Conservation (phyloP, 2,797 vertebrate species). For the Lutjanus campechanus region DNA sequence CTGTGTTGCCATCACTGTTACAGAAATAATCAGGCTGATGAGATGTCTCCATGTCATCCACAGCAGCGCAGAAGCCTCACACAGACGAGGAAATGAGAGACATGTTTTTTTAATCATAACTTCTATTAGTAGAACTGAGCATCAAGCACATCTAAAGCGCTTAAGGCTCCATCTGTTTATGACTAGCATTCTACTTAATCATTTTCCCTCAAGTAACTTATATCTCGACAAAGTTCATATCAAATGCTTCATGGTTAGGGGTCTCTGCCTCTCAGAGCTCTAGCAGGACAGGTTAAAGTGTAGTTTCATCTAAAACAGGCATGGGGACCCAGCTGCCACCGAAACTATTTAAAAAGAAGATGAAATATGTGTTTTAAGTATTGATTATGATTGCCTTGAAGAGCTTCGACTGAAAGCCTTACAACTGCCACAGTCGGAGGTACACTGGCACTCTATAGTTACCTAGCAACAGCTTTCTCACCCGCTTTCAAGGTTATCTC, state of each 20-base stretch:
- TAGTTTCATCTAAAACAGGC: constrained; percentile 2
- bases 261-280: neutral
- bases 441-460: constrained; percentile 53
- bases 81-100: constrained; percentile 9
- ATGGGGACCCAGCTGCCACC: constrained; percentile 2
- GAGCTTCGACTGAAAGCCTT: constrained; percentile 32
- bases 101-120: constrained; percentile 23
- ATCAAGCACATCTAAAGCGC: constrained; percentile 21
- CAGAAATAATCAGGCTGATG: constrained; percentile 33
- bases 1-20: constrained; percentile 24
- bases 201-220: neutral
- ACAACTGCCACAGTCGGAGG: constrained; percentile 37
- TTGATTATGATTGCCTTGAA: constrained; percentile 30
- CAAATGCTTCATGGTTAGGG: neutral
- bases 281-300: neutral
- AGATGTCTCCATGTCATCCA: constrained; percentile 22
- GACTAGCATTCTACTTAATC: neutral
- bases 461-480: constrained; percentile 78
- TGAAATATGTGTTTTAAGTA: constrained; percentile 16
- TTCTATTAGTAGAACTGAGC: constrained; percentile 36
- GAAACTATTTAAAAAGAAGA: neutral
- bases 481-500: constrained; percentile 74
- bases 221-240: neutral
- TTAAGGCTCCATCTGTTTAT: constrained; percentile 43
- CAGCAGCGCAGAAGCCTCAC: constrained; percentile 13